Conservation (phyloP, 2,113 vertebrate species). For the Leptocoma aspasia region DNA sequence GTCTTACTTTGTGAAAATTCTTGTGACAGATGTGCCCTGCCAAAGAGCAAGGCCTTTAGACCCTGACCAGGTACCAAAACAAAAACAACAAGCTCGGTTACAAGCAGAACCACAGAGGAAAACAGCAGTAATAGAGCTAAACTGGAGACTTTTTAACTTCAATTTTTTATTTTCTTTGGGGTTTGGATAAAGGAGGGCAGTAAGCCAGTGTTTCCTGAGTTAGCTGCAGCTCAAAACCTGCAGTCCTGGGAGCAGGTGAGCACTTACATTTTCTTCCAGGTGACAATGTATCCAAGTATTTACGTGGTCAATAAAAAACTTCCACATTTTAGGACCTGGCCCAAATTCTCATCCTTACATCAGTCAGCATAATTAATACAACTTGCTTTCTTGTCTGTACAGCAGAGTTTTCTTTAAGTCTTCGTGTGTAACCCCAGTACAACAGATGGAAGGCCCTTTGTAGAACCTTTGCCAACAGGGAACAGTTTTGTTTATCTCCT, state of each 20-base stretch:
- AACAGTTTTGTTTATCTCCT: not conserved
- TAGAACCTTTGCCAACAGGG: not conserved
- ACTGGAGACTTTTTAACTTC: not conserved
- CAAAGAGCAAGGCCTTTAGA: not conserved
- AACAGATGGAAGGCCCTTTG: not conserved
- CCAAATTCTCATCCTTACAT: not conserved
- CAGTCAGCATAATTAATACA: not conserved
- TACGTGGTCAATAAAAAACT: not conserved
- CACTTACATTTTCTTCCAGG: not conserved
- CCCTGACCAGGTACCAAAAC: not conserved
- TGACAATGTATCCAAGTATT: not conserved
- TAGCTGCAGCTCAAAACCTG: not conserved
- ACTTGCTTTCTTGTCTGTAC: not conserved
- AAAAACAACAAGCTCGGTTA: rapidly evolving
- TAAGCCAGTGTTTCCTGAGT: not conserved
- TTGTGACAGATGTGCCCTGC: not conserved
- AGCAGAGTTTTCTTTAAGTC: not conserved
- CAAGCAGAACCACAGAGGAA: not conserved
- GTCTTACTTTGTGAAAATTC: not conserved
- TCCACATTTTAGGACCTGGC: not conserved
- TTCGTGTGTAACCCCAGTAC: not conserved
- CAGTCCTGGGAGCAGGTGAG: not conserved
- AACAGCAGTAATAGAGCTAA: not conserved
- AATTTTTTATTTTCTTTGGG: not conserved
- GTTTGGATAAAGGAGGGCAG: not conserved